Evolutionary conservation across 2,888 invertebrate genomes (phyloP).

Genomic region (Latrodectus elegans): DNA sequence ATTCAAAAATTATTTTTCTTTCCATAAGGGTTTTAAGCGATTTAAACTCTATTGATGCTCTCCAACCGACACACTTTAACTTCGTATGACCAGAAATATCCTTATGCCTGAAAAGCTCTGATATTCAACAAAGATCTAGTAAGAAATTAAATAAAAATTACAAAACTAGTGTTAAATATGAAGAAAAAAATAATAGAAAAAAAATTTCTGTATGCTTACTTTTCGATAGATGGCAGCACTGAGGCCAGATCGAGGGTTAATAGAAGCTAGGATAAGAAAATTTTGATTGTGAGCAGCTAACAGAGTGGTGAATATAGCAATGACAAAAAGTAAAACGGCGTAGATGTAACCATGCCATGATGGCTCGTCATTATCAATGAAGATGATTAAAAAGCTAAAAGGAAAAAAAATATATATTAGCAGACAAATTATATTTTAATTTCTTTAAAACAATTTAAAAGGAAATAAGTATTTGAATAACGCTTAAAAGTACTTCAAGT

Average conservation of each 20-base stretch:
- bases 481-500: neutral
- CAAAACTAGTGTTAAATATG: neutral
- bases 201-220: slow-evolving; percentile 19
- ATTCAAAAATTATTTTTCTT: too few relatives aligned
- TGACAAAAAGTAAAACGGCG: slow-evolving; percentile 75
- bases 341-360: slow-evolving; percentile 76
- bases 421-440: neutral
- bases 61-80: too few relatives aligned
- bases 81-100: too few relatives aligned
- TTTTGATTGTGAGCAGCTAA: slow-evolving; percentile 51
- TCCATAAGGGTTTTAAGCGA: too few relatives aligned
- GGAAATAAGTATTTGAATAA: neutral
- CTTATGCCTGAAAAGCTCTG: too few relatives aligned
- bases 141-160: neutral
- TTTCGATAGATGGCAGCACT: slow-evolving; percentile 69
- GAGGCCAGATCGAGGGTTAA: slow-evolving; percentile 64
- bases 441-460: neutral
- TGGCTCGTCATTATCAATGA: slow-evolving; percentile 68
- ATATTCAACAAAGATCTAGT: neutral
- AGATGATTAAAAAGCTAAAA: slow-evolving; percentile 37
- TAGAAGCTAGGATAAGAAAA: slow-evolving; percentile 56
- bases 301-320: slow-evolving; percentile 72
- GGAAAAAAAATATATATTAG: neutral
- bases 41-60: too few relatives aligned
- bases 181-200: too few relatives aligned